phyloP scores from a whole-genome alignment of 37 sponge, comb jelly and placozoan genomes.

The Beroe ovata region DNA sequence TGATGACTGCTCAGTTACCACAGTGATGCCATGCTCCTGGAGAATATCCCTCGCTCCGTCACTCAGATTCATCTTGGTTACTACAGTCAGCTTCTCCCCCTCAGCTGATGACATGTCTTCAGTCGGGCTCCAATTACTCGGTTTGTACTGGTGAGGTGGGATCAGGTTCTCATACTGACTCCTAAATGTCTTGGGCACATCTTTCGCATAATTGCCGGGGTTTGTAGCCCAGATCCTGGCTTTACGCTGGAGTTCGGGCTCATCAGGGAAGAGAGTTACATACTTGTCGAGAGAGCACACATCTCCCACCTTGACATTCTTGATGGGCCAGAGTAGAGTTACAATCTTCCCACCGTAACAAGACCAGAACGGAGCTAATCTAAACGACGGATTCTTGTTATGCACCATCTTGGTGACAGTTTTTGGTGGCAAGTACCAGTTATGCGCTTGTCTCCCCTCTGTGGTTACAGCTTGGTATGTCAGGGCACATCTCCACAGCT shows the following conservation, averaged over 20 bases:
- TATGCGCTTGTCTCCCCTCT: conserved; percentile 34
- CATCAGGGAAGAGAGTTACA: neutral
- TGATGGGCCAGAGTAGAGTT: conserved; percentile 65
- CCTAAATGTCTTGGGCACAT: conserved; percentile 1
- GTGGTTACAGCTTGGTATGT: conserved; percentile 66
- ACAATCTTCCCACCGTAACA: conserved; percentile 65
- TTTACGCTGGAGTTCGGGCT: conserved; percentile 19
- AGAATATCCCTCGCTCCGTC: neutral
- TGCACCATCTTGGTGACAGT: conserved; percentile 33
- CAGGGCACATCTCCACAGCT: conserved; percentile 8
- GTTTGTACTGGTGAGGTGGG: conserved; percentile 4
- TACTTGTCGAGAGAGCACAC: conserved; percentile 26
- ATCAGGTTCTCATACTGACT: conserved; percentile 23
- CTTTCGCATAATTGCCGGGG: neutral
- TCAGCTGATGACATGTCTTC: neutral
- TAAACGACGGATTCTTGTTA: neutral
- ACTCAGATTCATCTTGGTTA: neutral
- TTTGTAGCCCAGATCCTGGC: conserved; percentile 43
- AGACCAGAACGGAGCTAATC: conserved; percentile 61
- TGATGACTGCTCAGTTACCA: neutral
- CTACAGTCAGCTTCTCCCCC: neutral
- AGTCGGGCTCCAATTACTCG: neutral
- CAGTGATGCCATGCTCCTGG: neutral
- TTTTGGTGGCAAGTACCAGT: conserved; percentile 2
- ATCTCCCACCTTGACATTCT: conserved; percentile 5